Conservation (phyloP, 92 coral and sea anemone genomes). For the Pocillopora meandrina region DNA sequence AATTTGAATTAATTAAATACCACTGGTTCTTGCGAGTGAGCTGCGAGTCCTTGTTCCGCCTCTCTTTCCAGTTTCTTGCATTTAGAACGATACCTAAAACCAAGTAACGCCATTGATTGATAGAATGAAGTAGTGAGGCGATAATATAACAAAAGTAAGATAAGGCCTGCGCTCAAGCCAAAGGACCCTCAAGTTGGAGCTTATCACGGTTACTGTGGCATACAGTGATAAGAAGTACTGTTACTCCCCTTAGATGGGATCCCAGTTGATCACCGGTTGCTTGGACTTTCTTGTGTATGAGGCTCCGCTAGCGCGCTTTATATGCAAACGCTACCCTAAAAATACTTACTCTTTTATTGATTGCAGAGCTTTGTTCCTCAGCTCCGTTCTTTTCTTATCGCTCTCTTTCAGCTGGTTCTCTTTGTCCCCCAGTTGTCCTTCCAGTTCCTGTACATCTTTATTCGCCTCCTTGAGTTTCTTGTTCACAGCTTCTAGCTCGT, state of each 20-base stretch:
- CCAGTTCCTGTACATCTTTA: slow-evolving; percentile 71
- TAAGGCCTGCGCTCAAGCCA: too few species aligned
- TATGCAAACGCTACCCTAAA: not conserved
- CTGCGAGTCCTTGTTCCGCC: slow-evolving; percentile 78
- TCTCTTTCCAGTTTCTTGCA: slow-evolving; percentile 86
- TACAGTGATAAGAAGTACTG: too few species aligned
- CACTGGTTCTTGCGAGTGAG: slow-evolving; percentile 72
- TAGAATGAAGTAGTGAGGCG: not conserved
- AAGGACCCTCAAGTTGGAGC: too few species aligned
- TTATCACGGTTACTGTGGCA: too few species aligned
- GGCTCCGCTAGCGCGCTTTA: too few species aligned
- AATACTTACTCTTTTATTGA: slow-evolving; percentile 91
- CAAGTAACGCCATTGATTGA: not conserved
- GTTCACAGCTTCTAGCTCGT: slow-evolving; percentile 70
- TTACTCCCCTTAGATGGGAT: too few species aligned
- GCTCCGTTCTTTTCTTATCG: slow-evolving; percentile 85
- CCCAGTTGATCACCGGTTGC: too few species aligned
- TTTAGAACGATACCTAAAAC: slow-evolving; percentile 71
- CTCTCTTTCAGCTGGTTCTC: slow-evolving; percentile 84
- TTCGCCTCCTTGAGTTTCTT: slow-evolving; percentile 73
- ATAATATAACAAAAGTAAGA: too few species aligned
- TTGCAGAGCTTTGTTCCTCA: slow-evolving; percentile 84
- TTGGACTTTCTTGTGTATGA: too few species aligned
- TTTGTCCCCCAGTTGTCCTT: slow-evolving; percentile 70
- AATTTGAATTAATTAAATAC: slow-evolving; percentile 28